phyloP scores from a whole-genome alignment of 1,140 invertebrate genomes.

The Pissodes strobi region DNA sequence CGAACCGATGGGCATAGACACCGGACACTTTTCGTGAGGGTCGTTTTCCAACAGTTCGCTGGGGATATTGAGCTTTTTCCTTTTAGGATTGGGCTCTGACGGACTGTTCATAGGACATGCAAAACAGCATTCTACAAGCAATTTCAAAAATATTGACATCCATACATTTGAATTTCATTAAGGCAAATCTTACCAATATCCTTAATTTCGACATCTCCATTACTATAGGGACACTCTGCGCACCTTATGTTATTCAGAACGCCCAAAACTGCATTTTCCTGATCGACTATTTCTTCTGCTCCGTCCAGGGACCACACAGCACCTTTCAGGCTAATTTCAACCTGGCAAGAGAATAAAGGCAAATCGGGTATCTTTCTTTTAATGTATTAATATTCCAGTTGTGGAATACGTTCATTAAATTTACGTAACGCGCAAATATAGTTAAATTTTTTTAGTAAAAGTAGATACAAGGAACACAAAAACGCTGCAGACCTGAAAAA shows the following conservation, averaged over 20 bases:
- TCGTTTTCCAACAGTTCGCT: slow-evolving; percentile 44
- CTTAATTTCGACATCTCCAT: slow-evolving; percentile 31
- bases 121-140: slow-evolving; percentile 20
- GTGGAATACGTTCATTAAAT: too few species aligned
- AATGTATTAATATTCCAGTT: too few species aligned
- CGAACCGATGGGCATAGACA: slow-evolving; percentile 57
- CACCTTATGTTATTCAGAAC: slow-evolving; percentile 41
- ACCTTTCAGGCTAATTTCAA: slow-evolving; percentile 62
- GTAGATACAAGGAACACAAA: too few species aligned
- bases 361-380: too few species aligned
- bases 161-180: neutral
- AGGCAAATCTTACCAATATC: slow-evolving; percentile 41
- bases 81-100: slow-evolving; percentile 36
- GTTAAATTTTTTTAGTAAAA: too few species aligned
- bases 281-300: slow-evolving; percentile 64
- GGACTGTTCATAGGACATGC: slow-evolving; percentile 11
- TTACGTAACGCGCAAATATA: too few species aligned
- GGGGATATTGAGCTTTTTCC: slow-evolving; percentile 38
- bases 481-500: too few species aligned
- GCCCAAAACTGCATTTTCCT: slow-evolving; percentile 25
- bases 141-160: neutral
- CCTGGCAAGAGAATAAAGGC: too few species aligned
- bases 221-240: slow-evolving; percentile 46
- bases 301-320: slow-evolving; percentile 95
- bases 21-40: slow-evolving; percentile 55